Base-by-base conservation (phyloP, 2,888 invertebrate genomes). In the Campoplex nolae region DNA sequence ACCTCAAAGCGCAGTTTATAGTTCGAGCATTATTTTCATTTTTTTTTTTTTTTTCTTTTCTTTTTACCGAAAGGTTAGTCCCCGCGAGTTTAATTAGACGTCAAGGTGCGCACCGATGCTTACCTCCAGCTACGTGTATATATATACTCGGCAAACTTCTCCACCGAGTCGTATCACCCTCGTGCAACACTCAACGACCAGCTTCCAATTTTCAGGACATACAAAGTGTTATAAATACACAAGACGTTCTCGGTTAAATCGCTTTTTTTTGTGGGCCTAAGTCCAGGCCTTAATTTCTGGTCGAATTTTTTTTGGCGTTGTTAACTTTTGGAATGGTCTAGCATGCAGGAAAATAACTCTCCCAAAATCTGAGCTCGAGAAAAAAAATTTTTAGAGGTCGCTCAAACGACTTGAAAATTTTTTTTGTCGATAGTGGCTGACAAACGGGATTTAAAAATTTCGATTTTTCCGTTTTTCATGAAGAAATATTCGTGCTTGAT, bases 71-170 rank as follows among this genome's bases (percentile, higher is more conserved):
- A 32, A 58, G n/a, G 51, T 16, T 48, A 75, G 76, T 76, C 51
- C 32, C 35, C 45, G 51, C 45, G 51, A 48, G 35, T 73, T 85
- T 73, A 81, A 85, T 85, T 77, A 77, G 67, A 81, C 77, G 48
- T 73, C 58, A 42, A 77, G 18, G 28, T 48, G 62, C n/a, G 73
- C 45, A 45, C 42, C 9, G 42, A 42, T 42, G 42, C 58, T 62
- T 62, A 38, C 38, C 38, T 38, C 38, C 38, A 16, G 32, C 16
- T 16, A 28, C 62, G 9, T 1, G 11, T 45, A 45, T 13, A 13
- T 13, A 13, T 13, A 13, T 13, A 16, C 62, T 32, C 13, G 16
- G 32, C 62, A 0, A 62, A 62, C 16, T 62, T 32, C 32, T 6
- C 32, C 7, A 62, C 16, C 2, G 32, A 62, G 32, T 16, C 62